These are phyloP conservation scores for Channallabes apus DNA, from an alignment of 2,797 vertebrate genomes.

Conservation along the genomic window DNA sequence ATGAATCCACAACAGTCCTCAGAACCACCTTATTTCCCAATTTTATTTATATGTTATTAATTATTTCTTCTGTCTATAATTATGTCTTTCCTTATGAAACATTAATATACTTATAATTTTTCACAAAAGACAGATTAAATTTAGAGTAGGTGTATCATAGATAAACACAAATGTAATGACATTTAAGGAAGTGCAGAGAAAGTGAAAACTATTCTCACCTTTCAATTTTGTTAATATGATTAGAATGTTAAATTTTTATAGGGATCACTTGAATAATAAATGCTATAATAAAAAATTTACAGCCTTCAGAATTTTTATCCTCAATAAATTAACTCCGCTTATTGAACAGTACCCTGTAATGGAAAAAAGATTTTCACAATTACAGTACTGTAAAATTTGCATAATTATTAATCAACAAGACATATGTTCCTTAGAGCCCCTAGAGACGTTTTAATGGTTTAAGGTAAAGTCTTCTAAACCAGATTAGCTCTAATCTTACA, in stretches of 20 bases:
- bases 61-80: too few relatives aligned
- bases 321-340: conserved; percentile 63
- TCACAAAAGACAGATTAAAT: not conserved
- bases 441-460: conserved; percentile 17
- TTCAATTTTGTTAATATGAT: conserved; percentile 67
- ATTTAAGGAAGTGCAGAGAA: conserved; percentile 26
- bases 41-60: not conserved
- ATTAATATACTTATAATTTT: not conserved
- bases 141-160: conserved; percentile 16
- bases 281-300: conserved; percentile 70
- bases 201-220: conserved; percentile 54
- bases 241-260: conserved; percentile 72
- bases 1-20: not conserved
- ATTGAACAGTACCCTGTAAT: conserved; percentile 36
- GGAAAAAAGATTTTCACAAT: conserved; percentile 29
- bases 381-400: conserved; percentile 49
- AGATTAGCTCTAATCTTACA: not conserved
- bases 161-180: conserved; percentile 56
- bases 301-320: conserved; percentile 66
- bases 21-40: too few relatives aligned
- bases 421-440: not conserved
- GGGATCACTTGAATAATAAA: conserved; percentile 74
- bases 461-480: conserved; percentile 6
- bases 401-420: conserved; percentile 35
- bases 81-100: not conserved